These are phyloP conservation scores for Catocala sponsa DNA, from an alignment of 2,888 invertebrate genomes.

Conservation along the genomic window DNA sequence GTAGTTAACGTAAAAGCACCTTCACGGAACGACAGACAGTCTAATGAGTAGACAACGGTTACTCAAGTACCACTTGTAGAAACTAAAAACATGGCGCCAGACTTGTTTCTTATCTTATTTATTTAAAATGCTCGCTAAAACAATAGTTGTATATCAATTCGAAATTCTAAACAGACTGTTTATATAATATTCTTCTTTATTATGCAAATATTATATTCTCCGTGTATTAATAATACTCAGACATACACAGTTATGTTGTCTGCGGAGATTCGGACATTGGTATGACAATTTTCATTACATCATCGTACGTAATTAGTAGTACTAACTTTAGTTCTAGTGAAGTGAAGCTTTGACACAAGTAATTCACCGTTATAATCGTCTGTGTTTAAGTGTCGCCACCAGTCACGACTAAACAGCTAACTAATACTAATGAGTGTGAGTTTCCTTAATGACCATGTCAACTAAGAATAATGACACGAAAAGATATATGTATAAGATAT, in stretches of 20 bases:
- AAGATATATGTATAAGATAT: conserved; percentile 18
- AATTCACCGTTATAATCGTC: conserved; percentile 50
- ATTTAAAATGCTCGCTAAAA: conserved; percentile 16
- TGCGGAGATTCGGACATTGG: too few relatives aligned
- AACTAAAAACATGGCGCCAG: conserved; percentile 11
- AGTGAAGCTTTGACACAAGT: conserved; percentile 34
- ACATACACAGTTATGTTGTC: too few relatives aligned
- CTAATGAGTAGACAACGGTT: conserved; percentile 26
- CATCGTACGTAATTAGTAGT: not conserved
- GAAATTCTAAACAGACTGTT: too few relatives aligned
- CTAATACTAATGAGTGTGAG: conserved; percentile 64
- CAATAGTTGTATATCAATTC: not conserved
- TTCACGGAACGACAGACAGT: conserved; percentile 42
- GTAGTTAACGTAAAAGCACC: conserved; percentile 34
- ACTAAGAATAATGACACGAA: conserved; percentile 52
- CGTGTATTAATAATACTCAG: too few relatives aligned
- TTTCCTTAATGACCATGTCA: conserved; percentile 62
- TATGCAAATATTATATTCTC: conserved; percentile 14
- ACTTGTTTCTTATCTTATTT: conserved; percentile 1
- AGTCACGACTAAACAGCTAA: conserved; percentile 58
- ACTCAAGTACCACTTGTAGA: conserved; percentile 16
- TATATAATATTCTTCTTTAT: not conserved
- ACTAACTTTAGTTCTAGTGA: conserved; percentile 23
- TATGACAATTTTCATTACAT: too few relatives aligned
- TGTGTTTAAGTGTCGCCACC: conserved; percentile 36